Base-by-base conservation (phyloP, 2,888 invertebrate genomes). In the Pyrgus malvae region DNA sequence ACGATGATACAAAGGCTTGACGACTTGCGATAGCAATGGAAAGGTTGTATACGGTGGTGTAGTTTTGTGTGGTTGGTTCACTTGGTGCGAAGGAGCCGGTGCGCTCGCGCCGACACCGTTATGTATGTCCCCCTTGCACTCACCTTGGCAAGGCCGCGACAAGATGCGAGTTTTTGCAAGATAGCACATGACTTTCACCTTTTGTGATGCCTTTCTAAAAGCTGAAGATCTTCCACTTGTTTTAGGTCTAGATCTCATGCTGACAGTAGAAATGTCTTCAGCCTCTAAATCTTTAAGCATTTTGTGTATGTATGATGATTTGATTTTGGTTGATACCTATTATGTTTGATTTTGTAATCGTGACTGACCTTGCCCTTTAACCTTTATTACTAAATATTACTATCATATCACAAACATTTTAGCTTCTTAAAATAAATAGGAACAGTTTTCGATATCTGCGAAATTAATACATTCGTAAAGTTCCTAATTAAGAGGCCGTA, bases 131-230 rank as follows among this genome's bases (percentile, higher is more conserved):
- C 84, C 82, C 79, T 83, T 86, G 85, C 83, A 83, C 72, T 89
- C 80, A 89, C 89, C 89, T 89, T 89, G 89, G 79, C 90, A 90
- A 90, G 90, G 90, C 89, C 89, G 87, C 79, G 61, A 56, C 63
- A 78, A 80, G 87, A 83, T 83, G 83, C 77, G 75, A 83, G 85
- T 88, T 90, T 90, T 90, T 89, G 88, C 89, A 83, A 76, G 78
- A 83, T 80, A 82, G 81, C 83, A 78, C 72, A 84, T 81, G 86
- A 90, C 90, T 90, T 90, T 90, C 89, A 86, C 90, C 90, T 82
- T 81, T 85, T 78, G 74, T 80, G 72, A 70, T 69, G 76, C 87
- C 89, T 89, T 89, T 90, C 88, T 87, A 90, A 89, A 86, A 74
- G 62, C 79, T 79, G 77, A 80, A 61, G 48, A 59, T 48, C 53